phyloP scores from a whole-genome alignment of 2,888 invertebrate species.

The Panzeria rudis region DNA sequence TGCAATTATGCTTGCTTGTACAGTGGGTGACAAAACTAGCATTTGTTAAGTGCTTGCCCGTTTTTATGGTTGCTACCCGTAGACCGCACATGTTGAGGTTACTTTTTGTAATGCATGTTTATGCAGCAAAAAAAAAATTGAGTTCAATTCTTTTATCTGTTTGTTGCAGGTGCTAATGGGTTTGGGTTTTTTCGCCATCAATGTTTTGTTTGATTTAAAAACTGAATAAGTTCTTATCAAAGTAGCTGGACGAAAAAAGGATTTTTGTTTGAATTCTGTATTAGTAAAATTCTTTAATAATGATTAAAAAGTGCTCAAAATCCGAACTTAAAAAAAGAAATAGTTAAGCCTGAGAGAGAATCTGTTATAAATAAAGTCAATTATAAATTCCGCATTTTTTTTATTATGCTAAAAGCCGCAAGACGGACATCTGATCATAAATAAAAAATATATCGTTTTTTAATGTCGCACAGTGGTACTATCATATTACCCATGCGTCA shows the following conservation, averaged over 20 bases:
- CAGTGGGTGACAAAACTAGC: constrained; percentile 39
- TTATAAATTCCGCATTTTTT: no score
- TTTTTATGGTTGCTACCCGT: constrained; percentile 37
- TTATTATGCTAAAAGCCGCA: no score
- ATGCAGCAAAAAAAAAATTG: background rate
- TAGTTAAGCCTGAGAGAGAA: no score
- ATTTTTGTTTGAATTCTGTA: no score
- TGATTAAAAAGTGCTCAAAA: no score
- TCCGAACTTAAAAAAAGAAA: no score
- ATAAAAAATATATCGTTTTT: no score
- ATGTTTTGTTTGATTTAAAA: background rate
- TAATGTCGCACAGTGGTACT: no score
- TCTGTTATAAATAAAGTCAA: no score
- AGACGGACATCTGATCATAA: no score
- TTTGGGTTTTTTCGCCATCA: background rate
- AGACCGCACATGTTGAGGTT: constrained; percentile 50
- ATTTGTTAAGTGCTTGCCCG: constrained; percentile 12
- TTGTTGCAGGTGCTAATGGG: constrained; percentile 17
- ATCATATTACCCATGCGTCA: no score
- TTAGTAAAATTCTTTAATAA: no score
- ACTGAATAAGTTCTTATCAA: background rate
- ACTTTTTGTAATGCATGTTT: constrained; percentile 5
- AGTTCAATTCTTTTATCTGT: background rate
- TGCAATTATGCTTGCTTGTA: constrained; percentile 6
- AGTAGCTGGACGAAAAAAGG: background rate